Base-by-base conservation (phyloP, 1,140 invertebrate species). In the Lasioglossum baleicum region DNA sequence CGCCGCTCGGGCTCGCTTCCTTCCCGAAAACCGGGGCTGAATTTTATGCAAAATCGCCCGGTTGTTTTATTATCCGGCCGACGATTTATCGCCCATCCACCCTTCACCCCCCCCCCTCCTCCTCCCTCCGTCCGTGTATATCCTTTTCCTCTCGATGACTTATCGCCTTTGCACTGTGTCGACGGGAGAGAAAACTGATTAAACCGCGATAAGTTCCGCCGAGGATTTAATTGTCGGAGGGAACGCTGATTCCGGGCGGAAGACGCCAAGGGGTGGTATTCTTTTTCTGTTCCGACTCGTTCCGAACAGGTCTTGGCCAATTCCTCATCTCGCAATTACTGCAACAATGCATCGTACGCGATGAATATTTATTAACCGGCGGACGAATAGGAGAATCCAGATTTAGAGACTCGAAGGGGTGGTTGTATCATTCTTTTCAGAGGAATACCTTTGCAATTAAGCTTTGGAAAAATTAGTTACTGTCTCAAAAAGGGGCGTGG, bases 11-110 rank as follows among this genome's bases (percentile, higher is more conserved):
- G 15, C 35, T 35, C 17, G 56, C n/a, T 76, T 76, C 67, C 67
- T 78, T 64, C 44, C 68, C 67, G 58, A 78, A 71, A 69, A 40
- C 67, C 67, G 20, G 42, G 7, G 15, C 13, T 22, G 40, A 68
- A 68, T 68, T 68, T 42, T 53, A 58, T 68, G 74, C 74, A 75
- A 75, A 75, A 58, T 67, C 42, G 15, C 31, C 35, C 26, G 60
- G 26, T 40, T 13, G 31, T 67, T 67, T 68, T 75, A 75, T 75
- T 58, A 58, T 68, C 35, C 64, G 2, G 11, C 11, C 17, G n/a
- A 15, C 17, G 64, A 75, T 75, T 75, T 75, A 68, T 75, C 35
- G 51, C 8, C 22, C 7, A 6, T 44, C 26, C 48, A 42, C 20
- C 61, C 22, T n/a, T 44, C 10, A 3, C 53, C 42, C 4, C n/a